Base-by-base conservation (phyloP, 2,888 invertebrate genomes). In the Stenichneumon culpator region DNA sequence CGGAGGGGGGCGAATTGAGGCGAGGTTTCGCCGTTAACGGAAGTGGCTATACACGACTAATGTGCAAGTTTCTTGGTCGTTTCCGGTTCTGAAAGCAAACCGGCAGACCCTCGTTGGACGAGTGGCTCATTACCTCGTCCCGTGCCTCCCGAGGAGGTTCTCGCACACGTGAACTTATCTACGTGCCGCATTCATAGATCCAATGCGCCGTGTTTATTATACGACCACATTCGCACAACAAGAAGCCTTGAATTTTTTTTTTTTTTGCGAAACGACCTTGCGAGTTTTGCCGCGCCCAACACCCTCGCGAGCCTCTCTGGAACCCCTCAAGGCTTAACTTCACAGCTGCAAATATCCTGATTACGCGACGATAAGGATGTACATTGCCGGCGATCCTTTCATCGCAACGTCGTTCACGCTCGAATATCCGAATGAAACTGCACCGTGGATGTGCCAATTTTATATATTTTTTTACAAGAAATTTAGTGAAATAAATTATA, bases 21-120 rank as follows among this genome's bases (percentile, higher is more conserved):
- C 67, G 65, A 60, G 74, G 75, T 70, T 79, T 84, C 60, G 39
- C 32, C 47, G 81, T 79, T 79, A 82, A 82, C 75, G 70, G 52
- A 79, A 79, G 84, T 79, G 67, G 74, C 74, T 82, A 67, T 84
- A 82, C 75, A 47, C 75, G 70, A 70, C 73, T 82, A 79, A 82
- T 82, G 75, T 72, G 70, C 79, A 75, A 82, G 82, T 77, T 79
- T 60, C 82, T 82, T 75, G 60, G 52, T 82, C 70, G 85, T 82
- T 82, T 82, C 82, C 79, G 70, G 79, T 79, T 75, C 72, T 72
- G 79, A 75, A 72, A 82, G 82, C 85, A 70, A 79, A 85, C 82
- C 52, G 52, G 52, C 75, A 67, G 50, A 74, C 50, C 79, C 79
- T 75, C 72, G 67, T 75, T 60, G 47, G 44, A 74, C 72, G 75